These are phyloP conservation scores for Cossypha heuglini DNA, from an alignment of 2,797 vertebrate genomes.

Conservation along the genomic window DNA sequence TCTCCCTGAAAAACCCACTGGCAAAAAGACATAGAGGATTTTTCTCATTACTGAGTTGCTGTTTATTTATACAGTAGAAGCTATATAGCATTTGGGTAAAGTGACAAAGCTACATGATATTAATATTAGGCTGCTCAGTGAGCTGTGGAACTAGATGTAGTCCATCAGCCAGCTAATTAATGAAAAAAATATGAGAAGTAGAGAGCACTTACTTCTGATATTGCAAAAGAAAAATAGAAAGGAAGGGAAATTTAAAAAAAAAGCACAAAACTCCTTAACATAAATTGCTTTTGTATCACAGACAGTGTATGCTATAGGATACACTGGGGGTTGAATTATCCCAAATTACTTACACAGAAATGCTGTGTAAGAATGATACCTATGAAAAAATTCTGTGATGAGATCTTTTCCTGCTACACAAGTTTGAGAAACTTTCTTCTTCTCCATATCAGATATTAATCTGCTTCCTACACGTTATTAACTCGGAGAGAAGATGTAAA, in stretches of 20 bases:
- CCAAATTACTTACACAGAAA: neutral
- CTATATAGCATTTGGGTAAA: conserved; percentile 38
- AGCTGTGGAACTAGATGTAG: conserved; percentile 25
- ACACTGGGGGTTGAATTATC: neutral
- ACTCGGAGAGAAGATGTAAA: neutral
- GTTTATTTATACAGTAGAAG: conserved; percentile 13
- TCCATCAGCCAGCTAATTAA: conserved; percentile 64
- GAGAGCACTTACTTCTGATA: conserved; percentile 5
- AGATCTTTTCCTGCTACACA: neutral
- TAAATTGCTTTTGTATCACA: neutral
- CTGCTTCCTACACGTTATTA: neutral
- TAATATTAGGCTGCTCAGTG: conserved; percentile 50
- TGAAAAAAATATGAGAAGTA: conserved; percentile 8
- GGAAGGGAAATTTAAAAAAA: neutral
- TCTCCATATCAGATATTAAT: neutral
- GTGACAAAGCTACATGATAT: conserved; percentile 47
- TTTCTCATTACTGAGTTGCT: neutral
- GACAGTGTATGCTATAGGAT: neutral
- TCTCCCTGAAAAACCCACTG: neutral
- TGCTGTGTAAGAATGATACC: neutral
- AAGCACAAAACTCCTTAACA: neutral
- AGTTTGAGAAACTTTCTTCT: neutral
- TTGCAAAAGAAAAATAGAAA: neutral
- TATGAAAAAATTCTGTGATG: neutral
- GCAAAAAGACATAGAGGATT: neutral